Evolutionary conservation across 2,888 invertebrate species (phyloP).

Genomic region (Argyresthia albistria): DNA sequence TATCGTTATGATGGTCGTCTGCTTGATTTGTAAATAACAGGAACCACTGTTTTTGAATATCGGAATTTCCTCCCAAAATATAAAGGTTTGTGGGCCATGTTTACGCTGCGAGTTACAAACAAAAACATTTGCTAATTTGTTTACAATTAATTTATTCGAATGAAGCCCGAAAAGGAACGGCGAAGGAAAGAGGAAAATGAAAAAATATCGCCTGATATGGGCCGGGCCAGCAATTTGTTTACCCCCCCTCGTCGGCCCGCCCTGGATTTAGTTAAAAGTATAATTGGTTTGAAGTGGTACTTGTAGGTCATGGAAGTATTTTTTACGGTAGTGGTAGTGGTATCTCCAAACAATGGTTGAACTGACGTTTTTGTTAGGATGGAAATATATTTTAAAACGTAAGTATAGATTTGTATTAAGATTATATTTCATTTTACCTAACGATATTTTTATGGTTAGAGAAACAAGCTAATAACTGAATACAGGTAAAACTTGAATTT

Average conservation of each 20-base stretch:
- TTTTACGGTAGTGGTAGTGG: constrained; percentile 33
- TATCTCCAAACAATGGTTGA: constrained; percentile 25
- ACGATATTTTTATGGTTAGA: too few species aligned
- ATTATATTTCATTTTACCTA: too few species aligned
- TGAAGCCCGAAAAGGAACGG: constrained; percentile 17
- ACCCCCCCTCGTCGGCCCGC: constrained; percentile 19
- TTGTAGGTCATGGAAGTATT: constrained; percentile 33
- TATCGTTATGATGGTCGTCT: too few species aligned
- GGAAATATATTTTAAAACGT: too few species aligned
- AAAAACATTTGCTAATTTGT: constrained; percentile 30
- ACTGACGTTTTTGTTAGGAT: too few species aligned
- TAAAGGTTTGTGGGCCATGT: constrained; percentile 6
- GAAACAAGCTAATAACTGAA: too few species aligned
- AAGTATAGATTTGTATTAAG: too few species aligned
- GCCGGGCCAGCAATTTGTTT: constrained; percentile 26
- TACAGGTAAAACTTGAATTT: too few species aligned
- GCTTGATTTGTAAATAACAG: too few species aligned
- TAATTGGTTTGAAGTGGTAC: constrained; percentile 54
- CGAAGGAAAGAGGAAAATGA: constrained; percentile 3
- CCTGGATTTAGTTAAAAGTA: constrained; percentile 43
- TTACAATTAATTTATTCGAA: constrained; percentile 34
- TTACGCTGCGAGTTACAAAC: constrained; percentile 17
- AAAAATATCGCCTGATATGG: constrained; percentile 29
- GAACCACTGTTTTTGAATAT: too few species aligned
- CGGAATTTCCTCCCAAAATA: too few species aligned